Evolutionary conservation across 2,797 vertebrate species (phyloP), one percentile per base, ranked within the genome.

Genomic region (Loriculus beryllinus): DNA sequence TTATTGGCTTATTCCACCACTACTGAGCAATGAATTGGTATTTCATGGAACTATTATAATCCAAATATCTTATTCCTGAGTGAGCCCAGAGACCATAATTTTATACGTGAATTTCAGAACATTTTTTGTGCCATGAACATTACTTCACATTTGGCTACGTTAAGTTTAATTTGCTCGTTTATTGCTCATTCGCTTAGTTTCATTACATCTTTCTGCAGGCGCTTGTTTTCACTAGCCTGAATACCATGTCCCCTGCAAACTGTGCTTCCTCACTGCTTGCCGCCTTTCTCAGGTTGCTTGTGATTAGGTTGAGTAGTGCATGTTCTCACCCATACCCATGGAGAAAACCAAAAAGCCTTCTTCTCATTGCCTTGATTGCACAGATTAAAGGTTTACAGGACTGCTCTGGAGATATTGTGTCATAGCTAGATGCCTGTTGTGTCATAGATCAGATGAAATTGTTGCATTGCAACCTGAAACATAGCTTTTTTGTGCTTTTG

Each of bases 81-180:
- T 79, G 80, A 96, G 59, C 60, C 54, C 70, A 90, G 80, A 91
- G 82, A 14, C 54, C 80, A 72, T 95, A 91, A 91, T 72, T 84
- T 92, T 90, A 79, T 83, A 86, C 0, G 0, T 70, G 51, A 94
- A 89, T 56, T 92, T 93, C 85, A 95, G 70, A 72, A 76, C 59
- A 82, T 47, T 92, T 96, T 94, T 90, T 40, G 63, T 92, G 67
- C 74, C 12, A 1, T 51, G 80, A 94, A 90, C 39, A 67, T 91
- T 76, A 63, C 39, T 91, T 92, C 74, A 84, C 77, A 62, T 95
- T 92, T 90, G 90, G 39, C 37, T 72, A 67, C 63, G 79, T 92
- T 95, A 94, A 84, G 86, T 93, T 93, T 91, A 91, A 95, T 95
- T 91, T 91, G 20, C 67, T 93, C 20, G 17, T 92, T 96, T 93